Percentiles rank a stretch among this genome's conserved stretches.
These are phyloP conservation scores for Drosophila sulfurigaster DNA, from an alignment of 1,140 invertebrate species.

Conservation along the genomic window DNA sequence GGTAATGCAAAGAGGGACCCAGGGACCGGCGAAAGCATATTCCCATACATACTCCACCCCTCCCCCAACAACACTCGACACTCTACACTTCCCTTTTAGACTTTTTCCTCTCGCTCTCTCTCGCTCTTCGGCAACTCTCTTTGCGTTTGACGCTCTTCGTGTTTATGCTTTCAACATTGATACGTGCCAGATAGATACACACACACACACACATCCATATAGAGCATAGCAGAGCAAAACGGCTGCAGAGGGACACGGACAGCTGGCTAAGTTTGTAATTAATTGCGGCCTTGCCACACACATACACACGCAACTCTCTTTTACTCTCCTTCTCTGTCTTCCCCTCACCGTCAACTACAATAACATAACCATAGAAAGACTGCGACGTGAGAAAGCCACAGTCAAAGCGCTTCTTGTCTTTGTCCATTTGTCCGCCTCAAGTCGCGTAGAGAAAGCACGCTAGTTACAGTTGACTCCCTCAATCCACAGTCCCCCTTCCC, in stretches of 20 bases:
- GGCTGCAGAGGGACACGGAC: constrained; percentile 46
- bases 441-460: constrained; percentile 66
- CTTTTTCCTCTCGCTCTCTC: background rate
- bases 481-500: background rate
- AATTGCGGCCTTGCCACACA: constrained; percentile 76
- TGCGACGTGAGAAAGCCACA: constrained; percentile 49
- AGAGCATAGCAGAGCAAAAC: constrained; percentile 7
- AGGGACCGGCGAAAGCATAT: constrained; percentile 50
- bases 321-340: constrained; percentile 9
- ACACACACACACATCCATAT: constrained; percentile 16
- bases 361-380: background rate
- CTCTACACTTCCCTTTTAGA: no score
- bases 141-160: constrained; percentile 46
- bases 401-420: constrained; percentile 23
- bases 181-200: constrained; percentile 65
- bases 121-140: constrained; percentile 30
- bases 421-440: constrained; percentile 31
- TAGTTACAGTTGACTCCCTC: constrained; percentile 67
- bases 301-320: constrained; percentile 21
- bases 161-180: constrained; percentile 79
- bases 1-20: constrained; percentile 26
- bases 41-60: constrained; percentile 21
- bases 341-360: no score
- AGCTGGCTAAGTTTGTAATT: constrained; percentile 80
- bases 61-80: background rate